A percentile compares a stretch with the other conserved stretches of the same genome.
phyloP scores from a whole-genome alignment of 2,797 vertebrate species.

The Lacerta viridis region DNA sequence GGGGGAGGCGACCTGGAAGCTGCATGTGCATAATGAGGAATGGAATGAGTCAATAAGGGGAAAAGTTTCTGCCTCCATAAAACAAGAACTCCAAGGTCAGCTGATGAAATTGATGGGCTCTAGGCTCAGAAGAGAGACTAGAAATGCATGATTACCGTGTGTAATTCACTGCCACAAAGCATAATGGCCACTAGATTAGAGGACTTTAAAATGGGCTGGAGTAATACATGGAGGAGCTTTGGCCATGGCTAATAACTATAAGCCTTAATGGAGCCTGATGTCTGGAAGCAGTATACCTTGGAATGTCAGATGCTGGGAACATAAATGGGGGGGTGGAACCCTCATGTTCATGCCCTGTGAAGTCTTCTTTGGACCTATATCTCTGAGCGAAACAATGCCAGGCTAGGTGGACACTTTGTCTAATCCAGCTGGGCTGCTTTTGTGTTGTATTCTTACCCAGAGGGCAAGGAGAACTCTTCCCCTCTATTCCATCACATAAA shows the following conservation, averaged over 20 bases:
- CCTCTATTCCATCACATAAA: not conserved
- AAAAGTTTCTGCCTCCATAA: not conserved
- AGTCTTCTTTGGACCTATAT: too few species aligned
- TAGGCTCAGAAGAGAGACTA: not conserved
- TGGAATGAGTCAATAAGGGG: not conserved
- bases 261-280: not conserved
- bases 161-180: not conserved
- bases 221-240: not conserved
- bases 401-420: not conserved
- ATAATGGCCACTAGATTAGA: not conserved
- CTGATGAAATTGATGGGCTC: not conserved
- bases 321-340: not conserved
- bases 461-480: too few species aligned
- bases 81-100: not conserved
- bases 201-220: not conserved
- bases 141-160: not conserved
- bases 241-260: not conserved
- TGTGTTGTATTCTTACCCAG: not conserved
- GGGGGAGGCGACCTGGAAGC: too few species aligned
- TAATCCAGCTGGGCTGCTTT: not conserved
- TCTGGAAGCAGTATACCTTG: not conserved
- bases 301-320: not conserved
- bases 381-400: not conserved
- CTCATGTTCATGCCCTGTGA: not conserved
- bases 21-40: not conserved